Conservation (phyloP, 2,113 vertebrate genomes). For the Murina feae region DNA sequence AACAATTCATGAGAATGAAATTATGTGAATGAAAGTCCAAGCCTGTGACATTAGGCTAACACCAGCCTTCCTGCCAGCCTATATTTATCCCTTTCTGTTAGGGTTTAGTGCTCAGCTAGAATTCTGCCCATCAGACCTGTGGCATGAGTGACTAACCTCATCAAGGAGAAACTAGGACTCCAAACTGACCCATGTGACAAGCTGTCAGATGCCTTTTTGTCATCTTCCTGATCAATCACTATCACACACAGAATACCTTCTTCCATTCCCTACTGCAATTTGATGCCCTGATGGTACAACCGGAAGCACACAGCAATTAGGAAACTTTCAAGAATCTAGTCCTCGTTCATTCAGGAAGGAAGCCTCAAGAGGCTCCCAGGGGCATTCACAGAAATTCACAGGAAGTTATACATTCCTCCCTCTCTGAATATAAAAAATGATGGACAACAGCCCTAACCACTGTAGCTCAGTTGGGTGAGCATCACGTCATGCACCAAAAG, state of each 20-base stretch:
- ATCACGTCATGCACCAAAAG: neutral
- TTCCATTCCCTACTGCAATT: slow-evolving; percentile 70
- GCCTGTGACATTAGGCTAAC: neutral
- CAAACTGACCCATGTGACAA: slow-evolving; percentile 79
- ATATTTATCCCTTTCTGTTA: slow-evolving; percentile 49
- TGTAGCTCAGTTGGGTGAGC: neutral
- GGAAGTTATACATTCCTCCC: neutral
- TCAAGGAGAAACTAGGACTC: slow-evolving; percentile 77
- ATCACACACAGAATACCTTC: slow-evolving; percentile 77
- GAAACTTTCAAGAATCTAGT: slow-evolving; percentile 65
- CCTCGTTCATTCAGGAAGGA: neutral
- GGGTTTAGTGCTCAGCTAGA: slow-evolving; percentile 53
- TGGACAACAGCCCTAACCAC: neutral
- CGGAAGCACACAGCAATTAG: slow-evolving; percentile 65
- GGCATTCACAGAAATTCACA: neutral
- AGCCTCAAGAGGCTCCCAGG: slow-evolving; percentile 24
- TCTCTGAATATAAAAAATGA: neutral
- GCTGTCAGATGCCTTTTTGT: slow-evolving; percentile 73
- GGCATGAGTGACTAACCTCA: slow-evolving; percentile 81
- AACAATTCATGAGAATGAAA: neutral
- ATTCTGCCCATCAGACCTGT: slow-evolving; percentile 68
- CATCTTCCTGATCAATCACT: slow-evolving; percentile 76
- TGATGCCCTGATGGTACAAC: slow-evolving; percentile 68
- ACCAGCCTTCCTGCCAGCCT: neutral
- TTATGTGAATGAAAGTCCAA: slow-evolving; percentile 24